Percentiles rank a stretch among this genome's conserved stretches.
Evolutionary conservation across 2,888 invertebrate species (phyloP).

Genomic region (Drosophila atroscutellata): DNA sequence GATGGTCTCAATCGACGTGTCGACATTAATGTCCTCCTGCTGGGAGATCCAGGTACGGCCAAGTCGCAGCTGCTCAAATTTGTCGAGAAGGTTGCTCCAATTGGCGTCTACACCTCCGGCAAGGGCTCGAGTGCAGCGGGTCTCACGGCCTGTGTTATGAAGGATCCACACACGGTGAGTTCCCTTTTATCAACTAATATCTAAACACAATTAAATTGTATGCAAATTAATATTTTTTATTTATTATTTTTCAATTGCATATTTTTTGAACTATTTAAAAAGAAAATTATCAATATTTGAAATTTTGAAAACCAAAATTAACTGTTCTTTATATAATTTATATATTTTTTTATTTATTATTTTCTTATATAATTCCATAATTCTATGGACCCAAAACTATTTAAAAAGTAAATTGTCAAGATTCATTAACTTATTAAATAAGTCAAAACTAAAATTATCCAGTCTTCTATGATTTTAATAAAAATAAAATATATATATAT

Average conservation of each 20-base stretch:
- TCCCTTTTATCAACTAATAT: not conserved
- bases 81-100: conserved; percentile 96
- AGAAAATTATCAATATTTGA: not conserved
- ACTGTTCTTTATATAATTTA: not conserved
- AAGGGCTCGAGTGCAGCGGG: conserved; percentile 99
- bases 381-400: not conserved
- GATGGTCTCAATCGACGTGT: conserved; percentile 98
- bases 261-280: not conserved
- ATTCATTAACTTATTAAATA: not conserved
- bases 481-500: too few relatives aligned
- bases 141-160: conserved; percentile 97
- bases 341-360: not conserved
- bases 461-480: not conserved
- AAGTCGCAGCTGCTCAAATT: conserved; percentile 99
- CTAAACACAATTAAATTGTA: not conserved
- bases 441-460: not conserved
- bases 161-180: conserved; percentile 96
- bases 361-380: too few relatives aligned
- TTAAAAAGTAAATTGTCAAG: not conserved
- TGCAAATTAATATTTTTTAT: not conserved
- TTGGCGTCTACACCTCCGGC: conserved; percentile 98
- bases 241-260: not conserved
- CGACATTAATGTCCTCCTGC: conserved; percentile 96
- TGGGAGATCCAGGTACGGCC: conserved; percentile 99
- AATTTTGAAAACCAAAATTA: not conserved